Percentiles rank a stretch among this genome's conserved stretches.
Evolutionary conservation across 2,888 invertebrate species (phyloP).

Genomic region (Carcina quercana): DNA sequence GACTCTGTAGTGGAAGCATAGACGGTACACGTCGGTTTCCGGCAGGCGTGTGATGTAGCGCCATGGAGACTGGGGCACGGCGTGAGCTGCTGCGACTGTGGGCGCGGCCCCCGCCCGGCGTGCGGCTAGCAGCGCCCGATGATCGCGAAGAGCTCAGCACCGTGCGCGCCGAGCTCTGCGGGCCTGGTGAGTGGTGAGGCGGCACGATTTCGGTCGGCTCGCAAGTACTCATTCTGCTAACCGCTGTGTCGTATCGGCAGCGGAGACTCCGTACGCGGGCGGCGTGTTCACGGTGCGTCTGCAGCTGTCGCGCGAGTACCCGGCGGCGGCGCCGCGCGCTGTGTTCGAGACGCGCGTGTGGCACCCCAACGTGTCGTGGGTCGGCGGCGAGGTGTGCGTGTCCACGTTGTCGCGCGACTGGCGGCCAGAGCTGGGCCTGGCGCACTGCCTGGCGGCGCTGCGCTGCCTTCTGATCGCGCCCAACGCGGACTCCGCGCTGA

Average conservation of each 20-base stretch:
- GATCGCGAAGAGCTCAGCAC: conserved; percentile 96
- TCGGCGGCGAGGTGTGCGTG: conserved; percentile 96
- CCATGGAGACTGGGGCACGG: conserved; percentile 82
- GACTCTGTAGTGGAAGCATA: conserved; percentile 86
- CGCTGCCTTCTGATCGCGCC: conserved; percentile 96
- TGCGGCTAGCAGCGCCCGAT: conserved; percentile 91
- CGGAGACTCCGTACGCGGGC: conserved; percentile 93
- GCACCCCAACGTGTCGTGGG: conserved; percentile 93
- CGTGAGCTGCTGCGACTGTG: conserved; percentile 91
- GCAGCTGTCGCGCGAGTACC: conserved; percentile 91
- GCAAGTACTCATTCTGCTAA: background rate
- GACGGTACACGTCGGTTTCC: too few species aligned
- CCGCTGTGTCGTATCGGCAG: conserved; percentile 41
- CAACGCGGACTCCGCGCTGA: conserved; percentile 97
- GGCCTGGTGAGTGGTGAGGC: conserved; percentile 73
- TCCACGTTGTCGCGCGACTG: conserved; percentile 97
- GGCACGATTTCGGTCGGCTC: background rate
- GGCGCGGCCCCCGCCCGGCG: conserved; percentile 90
- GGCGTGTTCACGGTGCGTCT: conserved; percentile 93
- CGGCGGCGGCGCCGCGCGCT: conserved; percentile 93
- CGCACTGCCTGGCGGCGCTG: conserved; percentile 93
- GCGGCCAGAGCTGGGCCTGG: conserved; percentile 96
- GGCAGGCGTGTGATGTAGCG: conserved; percentile 86
- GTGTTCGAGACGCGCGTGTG: conserved; percentile 96
- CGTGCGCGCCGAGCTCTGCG: conserved; percentile 93